Evolutionary conservation across 2,888 invertebrate genomes (phyloP).

Genomic region (Oxyscelio sp.): DNA sequence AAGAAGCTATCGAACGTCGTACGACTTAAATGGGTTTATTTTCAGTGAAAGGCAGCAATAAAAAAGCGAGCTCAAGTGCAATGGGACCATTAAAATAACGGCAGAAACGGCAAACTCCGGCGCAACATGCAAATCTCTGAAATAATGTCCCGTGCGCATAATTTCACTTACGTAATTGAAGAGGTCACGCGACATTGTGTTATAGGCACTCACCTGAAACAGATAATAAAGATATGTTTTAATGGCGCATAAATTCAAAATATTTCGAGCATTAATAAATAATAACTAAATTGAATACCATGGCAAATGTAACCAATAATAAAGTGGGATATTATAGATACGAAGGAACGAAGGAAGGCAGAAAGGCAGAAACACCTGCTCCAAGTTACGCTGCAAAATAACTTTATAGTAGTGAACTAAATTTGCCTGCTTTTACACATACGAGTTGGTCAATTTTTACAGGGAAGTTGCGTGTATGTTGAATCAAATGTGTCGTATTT

Average conservation of each 20-base stretch:
- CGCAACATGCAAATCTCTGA: slow-evolving; percentile 43
- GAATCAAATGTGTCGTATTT: no score
- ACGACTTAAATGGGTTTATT: slow-evolving; percentile 4
- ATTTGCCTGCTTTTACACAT: no score
- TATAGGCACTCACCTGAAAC: slow-evolving; percentile 83
- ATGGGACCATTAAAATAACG: slow-evolving; percentile 35
- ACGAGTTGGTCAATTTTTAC: no score
- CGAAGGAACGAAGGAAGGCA: background rate
- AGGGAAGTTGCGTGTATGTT: no score
- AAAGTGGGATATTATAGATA: slow-evolving; percentile 22
- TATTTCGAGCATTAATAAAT: slow-evolving; percentile 30
- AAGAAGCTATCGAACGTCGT: slow-evolving; percentile 14
- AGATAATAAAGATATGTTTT: slow-evolving; percentile 75
- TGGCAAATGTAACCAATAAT: background rate
- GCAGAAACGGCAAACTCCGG: slow-evolving; percentile 13
- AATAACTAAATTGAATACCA: slow-evolving; percentile 26
- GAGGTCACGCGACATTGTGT: slow-evolving; percentile 50
- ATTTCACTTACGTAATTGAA: slow-evolving; percentile 70
- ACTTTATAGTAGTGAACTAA: no score
- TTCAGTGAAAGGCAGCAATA: background rate
- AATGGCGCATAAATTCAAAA: slow-evolving; percentile 41
- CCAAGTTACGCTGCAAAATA: no score
- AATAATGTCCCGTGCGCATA: slow-evolving; percentile 32
- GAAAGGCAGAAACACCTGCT: slow-evolving; percentile 11
- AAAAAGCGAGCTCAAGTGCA: slow-evolving; percentile 12